Percentiles rank a stretch among this genome's conserved stretches.
phyloP scores from a whole-genome alignment of 2,888 invertebrate species.

The Prostheceraeus crozeri region DNA sequence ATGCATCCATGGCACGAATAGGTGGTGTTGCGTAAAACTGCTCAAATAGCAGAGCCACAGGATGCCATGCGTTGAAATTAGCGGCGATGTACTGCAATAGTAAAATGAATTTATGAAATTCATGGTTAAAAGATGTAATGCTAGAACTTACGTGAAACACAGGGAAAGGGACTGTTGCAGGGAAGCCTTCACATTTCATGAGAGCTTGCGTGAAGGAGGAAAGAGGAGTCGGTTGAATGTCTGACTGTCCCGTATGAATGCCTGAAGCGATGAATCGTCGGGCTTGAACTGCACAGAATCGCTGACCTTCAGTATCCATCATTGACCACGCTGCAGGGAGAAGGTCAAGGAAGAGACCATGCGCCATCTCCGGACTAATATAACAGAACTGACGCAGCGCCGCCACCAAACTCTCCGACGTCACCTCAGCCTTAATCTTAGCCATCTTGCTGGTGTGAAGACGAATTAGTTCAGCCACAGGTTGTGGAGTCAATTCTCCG shows the following conservation, averaged over 20 bases:
- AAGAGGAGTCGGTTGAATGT: background rate
- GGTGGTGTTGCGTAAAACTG: background rate
- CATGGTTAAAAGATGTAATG: background rate
- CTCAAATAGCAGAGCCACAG: background rate
- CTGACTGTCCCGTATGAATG: background rate
- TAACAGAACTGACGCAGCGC: no score
- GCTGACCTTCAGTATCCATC: background rate
- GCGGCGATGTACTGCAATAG: background rate
- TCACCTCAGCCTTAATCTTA: no score
- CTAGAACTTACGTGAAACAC: background rate
- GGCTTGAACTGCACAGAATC: background rate
- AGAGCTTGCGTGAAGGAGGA: background rate
- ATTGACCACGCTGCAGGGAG: background rate
- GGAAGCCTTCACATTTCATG: background rate
- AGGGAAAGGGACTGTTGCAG: background rate
- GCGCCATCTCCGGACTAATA: no score
- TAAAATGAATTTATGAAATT: background rate
- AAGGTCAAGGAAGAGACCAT: no score
- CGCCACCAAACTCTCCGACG: no score
- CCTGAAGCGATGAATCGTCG: conserved; percentile 11
- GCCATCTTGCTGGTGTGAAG: no score
- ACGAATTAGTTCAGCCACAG: no score
- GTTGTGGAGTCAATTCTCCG: no score
- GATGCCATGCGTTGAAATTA: conserved; percentile 8
- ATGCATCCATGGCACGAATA: background rate